Percentiles rank a stretch among this genome's conserved stretches.
Conservation (phyloP, 1,140 invertebrate genomes). For the Heliconius eleuchia region DNA sequence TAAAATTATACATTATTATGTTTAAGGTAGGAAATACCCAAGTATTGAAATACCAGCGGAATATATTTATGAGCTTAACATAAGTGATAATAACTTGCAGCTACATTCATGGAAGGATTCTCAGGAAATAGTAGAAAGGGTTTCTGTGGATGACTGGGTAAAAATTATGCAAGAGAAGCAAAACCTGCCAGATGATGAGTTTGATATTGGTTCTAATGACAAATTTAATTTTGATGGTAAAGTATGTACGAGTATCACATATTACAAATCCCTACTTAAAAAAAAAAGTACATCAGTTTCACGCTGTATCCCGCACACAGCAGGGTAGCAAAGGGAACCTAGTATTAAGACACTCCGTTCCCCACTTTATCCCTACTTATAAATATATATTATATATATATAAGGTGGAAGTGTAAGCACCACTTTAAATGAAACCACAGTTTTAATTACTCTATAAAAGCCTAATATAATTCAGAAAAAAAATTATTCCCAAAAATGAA, state of each 20-base stretch:
- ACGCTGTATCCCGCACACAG: too few species aligned
- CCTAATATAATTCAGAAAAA: too few species aligned
- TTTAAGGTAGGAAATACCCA: slow-evolving; percentile 74
- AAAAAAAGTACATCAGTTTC: not conserved
- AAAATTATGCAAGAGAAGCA: slow-evolving; percentile 63
- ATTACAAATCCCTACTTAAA: not conserved
- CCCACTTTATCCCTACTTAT: not conserved
- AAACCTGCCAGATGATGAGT: slow-evolving; percentile 58
- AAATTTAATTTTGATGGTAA: slow-evolving; percentile 42
- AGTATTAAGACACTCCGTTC: too few species aligned
- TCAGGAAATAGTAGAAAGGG: slow-evolving; percentile 12
- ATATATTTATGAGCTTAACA: slow-evolving; percentile 85
- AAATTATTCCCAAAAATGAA: too few species aligned
- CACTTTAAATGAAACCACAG: too few species aligned
- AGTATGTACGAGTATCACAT: slow-evolving; percentile 34
- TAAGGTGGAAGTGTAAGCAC: too few species aligned
- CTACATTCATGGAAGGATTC: slow-evolving; percentile 66
- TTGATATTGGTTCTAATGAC: slow-evolving; percentile 44
- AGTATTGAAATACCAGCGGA: slow-evolving; percentile 88
- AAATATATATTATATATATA: not conserved
- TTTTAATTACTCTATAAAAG: too few species aligned
- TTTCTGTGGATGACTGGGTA: slow-evolving; percentile 51
- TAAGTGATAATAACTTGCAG: slow-evolving; percentile 72
- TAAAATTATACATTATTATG: slow-evolving; percentile 21
- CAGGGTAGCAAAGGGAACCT: too few species aligned